Conservation (phyloP, 2,888 invertebrate genomes). For the Exocentrus adspersus region DNA sequence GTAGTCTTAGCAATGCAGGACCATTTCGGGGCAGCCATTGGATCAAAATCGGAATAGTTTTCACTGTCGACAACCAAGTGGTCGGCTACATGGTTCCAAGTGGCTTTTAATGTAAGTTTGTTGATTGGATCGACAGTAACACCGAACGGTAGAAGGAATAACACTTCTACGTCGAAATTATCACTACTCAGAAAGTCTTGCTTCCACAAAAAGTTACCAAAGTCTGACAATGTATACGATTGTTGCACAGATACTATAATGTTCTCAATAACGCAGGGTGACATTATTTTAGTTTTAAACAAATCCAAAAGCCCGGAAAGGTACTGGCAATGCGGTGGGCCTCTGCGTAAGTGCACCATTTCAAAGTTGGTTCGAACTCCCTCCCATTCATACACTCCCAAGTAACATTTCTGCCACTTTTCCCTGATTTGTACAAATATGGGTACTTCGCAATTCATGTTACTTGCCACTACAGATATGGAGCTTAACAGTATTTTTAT, state of each 20-base stretch:
- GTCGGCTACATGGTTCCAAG: conserved; percentile 89
- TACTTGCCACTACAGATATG: conserved; percentile 82
- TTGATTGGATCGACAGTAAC: conserved; percentile 84
- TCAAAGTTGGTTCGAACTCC: conserved; percentile 86
- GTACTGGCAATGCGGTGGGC: conserved; percentile 84
- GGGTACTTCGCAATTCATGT: conserved; percentile 83
- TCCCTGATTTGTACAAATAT: conserved; percentile 88
- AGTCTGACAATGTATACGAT: conserved; percentile 70
- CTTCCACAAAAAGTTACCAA: conserved; percentile 70
- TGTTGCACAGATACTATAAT: conserved; percentile 79
- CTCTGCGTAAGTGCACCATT: conserved; percentile 84
- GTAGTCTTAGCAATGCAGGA: conserved; percentile 73
- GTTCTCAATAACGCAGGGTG: conserved; percentile 69
- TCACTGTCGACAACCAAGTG: conserved; percentile 89
- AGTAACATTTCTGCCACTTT: conserved; percentile 81
- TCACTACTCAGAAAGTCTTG: conserved; percentile 70
- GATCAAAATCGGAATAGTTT: conserved; percentile 88
- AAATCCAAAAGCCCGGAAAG: conserved; percentile 84
- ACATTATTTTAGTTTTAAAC: conserved; percentile 90
- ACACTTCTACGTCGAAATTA: conserved; percentile 65
- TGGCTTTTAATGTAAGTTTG: conserved; percentile 79
- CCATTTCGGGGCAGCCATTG: conserved; percentile 84
- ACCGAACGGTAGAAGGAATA: conserved; percentile 82
- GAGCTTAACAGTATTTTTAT: conserved; percentile 85
- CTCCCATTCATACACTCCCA: conserved; percentile 81